Evolutionary conservation across 2,888 invertebrate species (phyloP).

Genomic region (Yponomeuta evonymella): DNA sequence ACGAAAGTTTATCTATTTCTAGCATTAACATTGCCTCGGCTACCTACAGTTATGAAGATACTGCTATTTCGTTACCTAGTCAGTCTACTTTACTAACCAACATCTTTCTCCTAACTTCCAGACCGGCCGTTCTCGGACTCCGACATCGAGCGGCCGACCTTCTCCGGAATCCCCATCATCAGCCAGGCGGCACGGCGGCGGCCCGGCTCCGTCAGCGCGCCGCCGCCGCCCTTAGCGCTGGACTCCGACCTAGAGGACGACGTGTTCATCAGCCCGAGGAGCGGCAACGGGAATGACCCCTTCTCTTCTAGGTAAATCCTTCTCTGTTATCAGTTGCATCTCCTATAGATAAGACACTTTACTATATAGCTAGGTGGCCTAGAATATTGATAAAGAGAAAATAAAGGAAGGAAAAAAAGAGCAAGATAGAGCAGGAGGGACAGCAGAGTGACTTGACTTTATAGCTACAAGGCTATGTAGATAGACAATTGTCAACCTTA

Average conservation of each 20-base stretch:
- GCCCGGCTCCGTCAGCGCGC: constrained; percentile 29
- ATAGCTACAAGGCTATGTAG: too few species aligned
- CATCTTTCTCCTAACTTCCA: constrained; percentile 28
- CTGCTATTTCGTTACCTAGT: too few species aligned
- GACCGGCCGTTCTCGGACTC: constrained; percentile 63
- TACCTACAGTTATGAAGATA: not conserved
- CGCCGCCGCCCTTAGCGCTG: constrained; percentile 55
- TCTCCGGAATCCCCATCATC: constrained; percentile 37
- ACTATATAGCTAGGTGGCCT: too few species aligned
- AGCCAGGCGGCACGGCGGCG: not conserved
- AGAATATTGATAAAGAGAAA: too few species aligned
- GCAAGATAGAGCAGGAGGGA: too few species aligned
- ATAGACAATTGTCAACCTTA: too few species aligned
- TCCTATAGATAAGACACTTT: too few species aligned
- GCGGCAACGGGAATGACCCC: constrained; percentile 55
- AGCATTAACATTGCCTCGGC: too few species aligned
- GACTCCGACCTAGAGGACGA: constrained; percentile 64
- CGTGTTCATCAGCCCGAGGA: constrained; percentile 59
- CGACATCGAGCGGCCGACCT: constrained; percentile 17
- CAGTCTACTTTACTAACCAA: not conserved
- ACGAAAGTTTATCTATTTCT: too few species aligned
- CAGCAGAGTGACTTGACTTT: too few species aligned
- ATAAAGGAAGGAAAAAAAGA: too few species aligned
- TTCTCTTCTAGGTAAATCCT: constrained; percentile 45
- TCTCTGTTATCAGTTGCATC: too few species aligned